Conservation (phyloP, 2,113 vertebrate genomes). For the Nicator chloris region DNA sequence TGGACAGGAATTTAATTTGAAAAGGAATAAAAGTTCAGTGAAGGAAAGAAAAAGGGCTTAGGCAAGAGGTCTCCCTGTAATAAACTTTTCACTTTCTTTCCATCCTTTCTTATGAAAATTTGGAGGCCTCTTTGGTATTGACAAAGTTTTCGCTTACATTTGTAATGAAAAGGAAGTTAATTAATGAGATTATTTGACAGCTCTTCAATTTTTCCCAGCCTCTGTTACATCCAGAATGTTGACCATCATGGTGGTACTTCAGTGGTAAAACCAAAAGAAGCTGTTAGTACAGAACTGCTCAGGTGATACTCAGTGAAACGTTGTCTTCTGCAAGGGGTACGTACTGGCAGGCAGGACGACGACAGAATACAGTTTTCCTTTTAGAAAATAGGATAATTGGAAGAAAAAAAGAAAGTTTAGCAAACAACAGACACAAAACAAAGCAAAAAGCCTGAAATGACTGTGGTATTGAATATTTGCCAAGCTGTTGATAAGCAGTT, state of each 20-base stretch:
- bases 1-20: background rate
- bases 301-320: background rate
- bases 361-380: background rate
- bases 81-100: background rate
- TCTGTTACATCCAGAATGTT: background rate
- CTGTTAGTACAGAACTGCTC: background rate
- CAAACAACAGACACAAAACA: background rate
- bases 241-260: background rate
- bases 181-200: background rate
- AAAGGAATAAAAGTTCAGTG: background rate
- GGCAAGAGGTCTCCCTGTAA: background rate
- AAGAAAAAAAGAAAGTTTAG: background rate
- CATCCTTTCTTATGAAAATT: background rate
- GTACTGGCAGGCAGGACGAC: background rate
- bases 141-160: background rate
- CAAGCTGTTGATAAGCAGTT: background rate
- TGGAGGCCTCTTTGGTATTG: background rate
- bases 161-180: background rate
- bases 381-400: background rate
- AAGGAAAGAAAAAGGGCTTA: background rate
- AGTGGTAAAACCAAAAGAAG: background rate
- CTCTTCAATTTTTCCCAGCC: background rate
- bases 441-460: background rate
- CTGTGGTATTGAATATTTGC: background rate
- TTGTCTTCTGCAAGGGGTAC: background rate